phyloP scores from a whole-genome alignment of 2,113 vertebrate species.

The Embiotoca jacksoni region DNA sequence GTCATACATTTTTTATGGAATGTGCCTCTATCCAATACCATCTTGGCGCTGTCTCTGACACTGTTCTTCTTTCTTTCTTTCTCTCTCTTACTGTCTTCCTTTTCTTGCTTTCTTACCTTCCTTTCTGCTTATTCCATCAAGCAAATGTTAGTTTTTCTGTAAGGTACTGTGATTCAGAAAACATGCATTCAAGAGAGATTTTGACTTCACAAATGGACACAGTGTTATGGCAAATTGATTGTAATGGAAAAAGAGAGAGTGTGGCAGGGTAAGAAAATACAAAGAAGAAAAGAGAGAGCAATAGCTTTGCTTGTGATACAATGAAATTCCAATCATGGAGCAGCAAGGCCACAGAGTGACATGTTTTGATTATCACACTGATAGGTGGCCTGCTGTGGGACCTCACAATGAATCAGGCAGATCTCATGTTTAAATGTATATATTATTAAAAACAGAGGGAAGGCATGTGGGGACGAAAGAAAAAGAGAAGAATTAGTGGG shows the following conservation, averaged over 20 bases:
- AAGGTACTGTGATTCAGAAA: neutral
- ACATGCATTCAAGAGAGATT: neutral
- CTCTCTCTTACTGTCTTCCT: neutral
- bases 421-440: slow-evolving; percentile 78
- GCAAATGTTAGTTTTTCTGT: neutral
- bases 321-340: slow-evolving; percentile 61
- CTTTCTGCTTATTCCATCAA: neutral
- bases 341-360: slow-evolving; percentile 56
- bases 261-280: neutral
- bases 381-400: slow-evolving; percentile 59
- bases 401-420: slow-evolving; percentile 56
- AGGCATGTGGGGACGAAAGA: neutral
- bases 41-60: neutral
- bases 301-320: slow-evolving; percentile 37
- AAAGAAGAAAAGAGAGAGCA: slow-evolving; percentile 5
- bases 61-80: neutral
- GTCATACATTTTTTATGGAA: slow-evolving; percentile 9
- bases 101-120: neutral
- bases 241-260: neutral
- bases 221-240: neutral
- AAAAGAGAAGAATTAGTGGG: slow-evolving; percentile 28
- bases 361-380: slow-evolving; percentile 65
- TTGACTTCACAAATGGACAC: neutral
- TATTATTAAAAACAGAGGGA: slow-evolving; percentile 47
- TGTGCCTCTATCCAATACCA: slow-evolving; percentile 3